Percentiles rank a stretch among this genome's conserved stretches.
These are phyloP conservation scores for Erpobdella octoculata DNA, from an alignment of 2,888 invertebrate genomes.

Conservation along the genomic window DNA sequence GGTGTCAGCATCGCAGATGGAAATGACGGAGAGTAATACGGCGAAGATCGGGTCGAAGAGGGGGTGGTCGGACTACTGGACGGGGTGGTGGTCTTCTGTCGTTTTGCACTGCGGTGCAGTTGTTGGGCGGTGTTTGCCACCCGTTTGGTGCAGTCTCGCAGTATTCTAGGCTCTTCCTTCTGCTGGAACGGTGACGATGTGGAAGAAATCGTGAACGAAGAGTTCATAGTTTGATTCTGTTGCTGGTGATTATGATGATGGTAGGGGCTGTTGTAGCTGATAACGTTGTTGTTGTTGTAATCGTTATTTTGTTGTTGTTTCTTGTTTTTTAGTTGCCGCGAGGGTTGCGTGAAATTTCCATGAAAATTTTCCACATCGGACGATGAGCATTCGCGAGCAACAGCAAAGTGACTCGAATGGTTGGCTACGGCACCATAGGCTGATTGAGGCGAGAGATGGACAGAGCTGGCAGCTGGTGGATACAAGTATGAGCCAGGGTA, in stretches of 20 bases:
- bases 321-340: too few species aligned
- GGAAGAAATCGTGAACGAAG: background rate
- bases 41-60: too few species aligned
- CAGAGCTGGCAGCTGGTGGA: too few species aligned
- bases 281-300: background rate
- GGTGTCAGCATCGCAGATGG: too few species aligned
- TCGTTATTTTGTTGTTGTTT: background rate
- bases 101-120: background rate
- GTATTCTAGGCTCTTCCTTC: background rate
- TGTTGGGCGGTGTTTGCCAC: background rate
- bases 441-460: too few species aligned
- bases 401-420: background rate
- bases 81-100: background rate
- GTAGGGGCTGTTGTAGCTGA: background rate
- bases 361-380: background rate
- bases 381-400: background rate
- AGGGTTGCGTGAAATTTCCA: too few species aligned
- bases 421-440: too few species aligned
- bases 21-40: too few species aligned
- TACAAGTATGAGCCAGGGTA: too few species aligned
- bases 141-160: background rate
- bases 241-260: background rate
- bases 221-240: background rate
- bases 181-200: background rate
- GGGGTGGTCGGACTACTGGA: background rate